phyloP scores from a whole-genome alignment of 2,113 vertebrate species.

The Sebastes schlegelii region DNA sequence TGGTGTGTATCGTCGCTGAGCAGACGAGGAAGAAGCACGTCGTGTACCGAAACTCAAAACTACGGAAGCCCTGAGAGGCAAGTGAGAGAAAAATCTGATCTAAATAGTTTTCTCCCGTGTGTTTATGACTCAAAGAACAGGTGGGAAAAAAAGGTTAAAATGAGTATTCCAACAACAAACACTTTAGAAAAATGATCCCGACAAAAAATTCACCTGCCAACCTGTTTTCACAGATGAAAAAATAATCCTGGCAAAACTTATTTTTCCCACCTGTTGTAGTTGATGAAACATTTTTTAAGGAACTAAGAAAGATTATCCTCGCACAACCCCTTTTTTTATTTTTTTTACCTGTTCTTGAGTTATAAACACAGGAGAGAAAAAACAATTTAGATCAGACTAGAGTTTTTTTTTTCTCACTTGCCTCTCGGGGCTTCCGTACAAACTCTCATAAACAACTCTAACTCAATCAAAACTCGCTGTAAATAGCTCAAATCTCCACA shows the following conservation, averaged over 20 bases:
- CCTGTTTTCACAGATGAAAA: not conserved
- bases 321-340: not conserved
- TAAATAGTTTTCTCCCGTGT: too few species aligned
- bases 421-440: not conserved
- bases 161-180: too few species aligned
- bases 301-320: too few species aligned
- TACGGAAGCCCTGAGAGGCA: too few species aligned
- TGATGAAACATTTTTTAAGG: not conserved
- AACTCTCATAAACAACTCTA: not conserved
- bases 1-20: slow-evolving; percentile 8
- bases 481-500: too few species aligned
- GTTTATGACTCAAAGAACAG: too few species aligned
- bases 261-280: not conserved
- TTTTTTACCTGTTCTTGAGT: not conserved
- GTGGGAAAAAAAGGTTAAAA: too few species aligned
- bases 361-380: not conserved
- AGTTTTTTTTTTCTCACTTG: not conserved
- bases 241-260: not conserved
- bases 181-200: too few species aligned
- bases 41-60: too few species aligned
- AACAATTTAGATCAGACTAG: not conserved
- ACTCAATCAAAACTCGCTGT: not conserved
- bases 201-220: too few species aligned
- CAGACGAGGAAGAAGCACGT: not conserved
- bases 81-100: too few species aligned